Evolutionary conservation across 2,797 vertebrate genomes (phyloP), one percentile per base, ranked within the genome.

Genomic region (Alexandromys oeconomus): DNA sequence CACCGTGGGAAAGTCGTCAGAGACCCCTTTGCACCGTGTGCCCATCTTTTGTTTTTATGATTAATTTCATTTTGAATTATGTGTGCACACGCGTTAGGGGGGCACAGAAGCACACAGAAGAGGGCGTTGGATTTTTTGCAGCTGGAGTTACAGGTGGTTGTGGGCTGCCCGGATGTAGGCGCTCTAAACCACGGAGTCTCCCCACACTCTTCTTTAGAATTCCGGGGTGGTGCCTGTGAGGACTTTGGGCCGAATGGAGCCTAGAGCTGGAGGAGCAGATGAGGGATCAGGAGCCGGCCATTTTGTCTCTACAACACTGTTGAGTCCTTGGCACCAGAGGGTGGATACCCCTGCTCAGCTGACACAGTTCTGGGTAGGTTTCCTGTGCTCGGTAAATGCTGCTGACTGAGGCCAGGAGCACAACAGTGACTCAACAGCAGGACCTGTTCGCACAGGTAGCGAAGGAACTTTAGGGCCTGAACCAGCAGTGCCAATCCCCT

Each of bases 371-470:
- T 63, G 43, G 12, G 9, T 46, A 57, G 76, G 29, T 12, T 9
- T 25, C 31, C 27, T 29, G 73, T 10, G 51, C 23, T 10, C 46
- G 31, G 10, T 79, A 78, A 13, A 76, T 40, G 77, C 80, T 31
- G 15, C 17, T 48, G 82, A 11, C 1, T 0, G 54, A 65, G 76
- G 17, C 54, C 17, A 25, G 48, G 69, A 46, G 37, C 71, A 3
- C 29, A 0, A 43, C 78, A 48, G 25, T 27, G 43, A 31, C 74
- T 77, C 74, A 31, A 48, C 51, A 23, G 29, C 12, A 54, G 67
- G 12, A 14, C 23, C 0, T 2, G 25, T 0, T 5, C 6, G 51
- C 48, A 48, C 48, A 3, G 43, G 0, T 11, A 34, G 34, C 34
- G 54, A 34, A 2, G 51, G 78, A 10, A 3, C 4, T 1, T 2